Evolutionary conservation across 2,888 invertebrate species (phyloP), one percentile per base, ranked within the genome.

Genomic region (Griposia aprilina): DNA sequence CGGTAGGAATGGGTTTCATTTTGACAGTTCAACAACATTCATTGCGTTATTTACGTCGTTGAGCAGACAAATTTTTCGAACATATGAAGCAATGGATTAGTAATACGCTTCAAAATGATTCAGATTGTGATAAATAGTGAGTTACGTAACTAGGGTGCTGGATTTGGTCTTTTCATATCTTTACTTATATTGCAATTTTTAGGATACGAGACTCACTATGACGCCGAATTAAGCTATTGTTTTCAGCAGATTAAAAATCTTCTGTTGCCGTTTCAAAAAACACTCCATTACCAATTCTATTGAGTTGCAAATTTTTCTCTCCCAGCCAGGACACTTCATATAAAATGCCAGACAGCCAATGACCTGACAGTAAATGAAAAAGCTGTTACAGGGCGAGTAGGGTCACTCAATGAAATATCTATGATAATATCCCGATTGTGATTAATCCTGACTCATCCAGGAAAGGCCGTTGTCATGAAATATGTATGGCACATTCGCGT

Each of bases 341-440:
- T 85, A 62, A 63, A 70, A 85, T 68, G 2, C 86, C 69, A 83
- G 83, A 81, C 76, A 63, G 80, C 59, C 79, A 83, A 83, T 67
- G 80, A 75, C 78, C 76, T 75, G 66, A 50, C 26, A 41, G 50
- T 74, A 68, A 60, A 79, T 77, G 70, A 86, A 83, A 80, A 79
- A 74, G 45, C 60, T 70, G 60, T 45, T 57, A 50, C 41, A 60
- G 69, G 63, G 76, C 17, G 67, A 74, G 73, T 57, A 70, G 65
- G 8, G 30, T 30, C 36, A 65, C 52, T 13, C 78, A 80, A 88
- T 87, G 80, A 84, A 83, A 86, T 88, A 76, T 80, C 67, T 85
- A 79, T 85, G 71, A 73, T 77, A 81, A 77, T 79, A 48, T 13
- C n/a, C 57, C 17, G 7, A 52, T 59, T 15, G 60, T 66, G 65